These are phyloP conservation scores for Cylloceria caligata DNA, from an alignment of 2,888 invertebrate species.

Conservation along the genomic window DNA sequence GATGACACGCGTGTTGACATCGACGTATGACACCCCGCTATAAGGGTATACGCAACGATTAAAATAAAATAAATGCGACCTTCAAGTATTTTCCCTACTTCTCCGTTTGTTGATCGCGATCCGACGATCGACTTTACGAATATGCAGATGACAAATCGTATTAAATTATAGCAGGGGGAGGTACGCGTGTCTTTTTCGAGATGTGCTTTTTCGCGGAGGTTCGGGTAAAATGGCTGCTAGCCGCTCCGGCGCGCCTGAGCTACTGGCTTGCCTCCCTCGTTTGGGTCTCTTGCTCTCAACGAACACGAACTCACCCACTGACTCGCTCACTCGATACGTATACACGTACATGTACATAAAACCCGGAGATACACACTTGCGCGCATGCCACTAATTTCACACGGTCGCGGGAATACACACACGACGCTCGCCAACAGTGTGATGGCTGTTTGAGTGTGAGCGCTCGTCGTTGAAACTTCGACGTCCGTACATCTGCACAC, in stretches of 20 bases:
- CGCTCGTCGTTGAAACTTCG: constrained; percentile 5
- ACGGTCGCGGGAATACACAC: constrained; percentile 70
- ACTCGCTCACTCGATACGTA: constrained; percentile 39
- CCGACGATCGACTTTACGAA: not conserved
- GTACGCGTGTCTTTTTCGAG: constrained; percentile 18
- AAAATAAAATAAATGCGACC: not conserved
- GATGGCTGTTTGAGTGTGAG: constrained; percentile 30
- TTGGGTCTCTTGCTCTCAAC: constrained; percentile 76
- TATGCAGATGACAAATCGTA: not conserved
- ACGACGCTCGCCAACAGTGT: constrained; percentile 48
- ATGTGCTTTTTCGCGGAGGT: constrained; percentile 76
- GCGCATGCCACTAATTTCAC: constrained; percentile 76
- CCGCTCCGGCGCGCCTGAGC: constrained; percentile 84
- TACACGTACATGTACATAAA: not conserved
- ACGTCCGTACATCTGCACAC: constrained; percentile 62
- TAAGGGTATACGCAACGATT: not conserved
- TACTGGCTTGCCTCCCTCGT: constrained; percentile 84
- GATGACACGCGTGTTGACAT: not conserved
- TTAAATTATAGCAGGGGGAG: constrained; percentile 8
- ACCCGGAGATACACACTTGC: constrained; percentile 73
- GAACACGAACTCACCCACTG: constrained; percentile 61
- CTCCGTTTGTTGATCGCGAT: not conserved
- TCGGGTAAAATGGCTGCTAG: constrained; percentile 84
- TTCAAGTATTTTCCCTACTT: not conserved
- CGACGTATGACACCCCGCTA: not conserved